Conservation (phyloP, 92 coral and sea anemone species). For the Paramuricea clavata region DNA sequence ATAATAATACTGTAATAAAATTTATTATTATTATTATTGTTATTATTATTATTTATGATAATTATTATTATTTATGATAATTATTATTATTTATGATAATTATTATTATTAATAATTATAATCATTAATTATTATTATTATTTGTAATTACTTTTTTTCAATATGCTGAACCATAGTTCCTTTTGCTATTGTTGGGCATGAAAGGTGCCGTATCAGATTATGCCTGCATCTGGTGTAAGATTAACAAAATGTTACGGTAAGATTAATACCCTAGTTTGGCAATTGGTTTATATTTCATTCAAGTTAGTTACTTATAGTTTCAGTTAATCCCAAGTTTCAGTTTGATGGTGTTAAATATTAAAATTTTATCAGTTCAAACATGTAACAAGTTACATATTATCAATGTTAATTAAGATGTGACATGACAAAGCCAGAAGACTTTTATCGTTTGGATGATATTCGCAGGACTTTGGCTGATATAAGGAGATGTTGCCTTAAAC, state of each 20-base stretch:
- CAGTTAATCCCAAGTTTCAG: no score
- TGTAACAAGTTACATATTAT: background rate
- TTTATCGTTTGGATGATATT: background rate
- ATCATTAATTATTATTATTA: background rate
- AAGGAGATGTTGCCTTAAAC: constrained; percentile 15
- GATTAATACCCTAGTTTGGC: background rate
- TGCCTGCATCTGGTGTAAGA: constrained; percentile 13
- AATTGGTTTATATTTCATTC: background rate
- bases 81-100: background rate
- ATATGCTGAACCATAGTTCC: background rate
- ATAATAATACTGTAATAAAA: no score
- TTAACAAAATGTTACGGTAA: background rate
- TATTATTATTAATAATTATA: no score
- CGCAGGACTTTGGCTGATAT: background rate
- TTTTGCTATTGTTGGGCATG: constrained; percentile 23
- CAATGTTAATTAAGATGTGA: background rate
- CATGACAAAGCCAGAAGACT: background rate
- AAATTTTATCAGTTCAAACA: background rate
- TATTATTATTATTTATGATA: no score
- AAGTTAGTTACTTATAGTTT: no score
- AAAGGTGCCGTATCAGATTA: constrained; percentile 7
- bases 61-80: no score
- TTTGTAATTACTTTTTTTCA: background rate
- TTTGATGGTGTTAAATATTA: background rate
- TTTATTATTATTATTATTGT: no score